A percentile compares a stretch with the other conserved stretches of the same genome.
Evolutionary conservation across 2,888 invertebrate genomes (phyloP).

Genomic region (Ypsolopha sequella): DNA sequence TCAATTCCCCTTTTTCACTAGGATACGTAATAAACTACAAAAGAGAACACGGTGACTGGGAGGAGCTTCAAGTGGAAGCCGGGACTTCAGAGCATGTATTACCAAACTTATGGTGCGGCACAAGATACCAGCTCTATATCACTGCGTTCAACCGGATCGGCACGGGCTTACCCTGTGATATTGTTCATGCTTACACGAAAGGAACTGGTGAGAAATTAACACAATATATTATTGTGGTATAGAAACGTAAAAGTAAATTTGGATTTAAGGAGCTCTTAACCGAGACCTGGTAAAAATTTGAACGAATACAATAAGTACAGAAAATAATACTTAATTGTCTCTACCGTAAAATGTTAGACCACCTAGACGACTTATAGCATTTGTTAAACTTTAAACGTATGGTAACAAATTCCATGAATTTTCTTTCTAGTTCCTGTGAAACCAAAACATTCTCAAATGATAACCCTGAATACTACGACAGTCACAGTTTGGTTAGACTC

Average conservation of each 20-base stretch:
- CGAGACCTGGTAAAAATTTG: no score
- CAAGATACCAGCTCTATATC: constrained; percentile 88
- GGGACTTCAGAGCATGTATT: constrained; percentile 84
- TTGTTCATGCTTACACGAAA: constrained; percentile 86
- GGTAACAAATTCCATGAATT: neutral
- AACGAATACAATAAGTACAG: no score
- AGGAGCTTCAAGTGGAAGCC: constrained; percentile 88
- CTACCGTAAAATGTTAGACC: no score
- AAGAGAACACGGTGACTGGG: constrained; percentile 92
- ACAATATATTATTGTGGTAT: no score
- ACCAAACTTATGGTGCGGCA: constrained; percentile 89
- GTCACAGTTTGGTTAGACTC: constrained; percentile 89
- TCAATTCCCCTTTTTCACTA: constrained; percentile 14
- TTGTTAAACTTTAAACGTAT: no score
- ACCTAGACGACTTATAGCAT: no score
- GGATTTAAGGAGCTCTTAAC: no score
- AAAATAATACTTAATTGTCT: no score
- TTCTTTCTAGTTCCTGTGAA: constrained; percentile 74
- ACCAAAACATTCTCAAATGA: constrained; percentile 83
- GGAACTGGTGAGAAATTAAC: constrained; percentile 72
- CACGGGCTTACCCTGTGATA: constrained; percentile 89
- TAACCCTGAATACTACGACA: constrained; percentile 87
- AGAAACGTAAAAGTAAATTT: no score
- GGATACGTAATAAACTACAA: constrained; percentile 93
- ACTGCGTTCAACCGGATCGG: constrained; percentile 93